A percentile compares a stretch with the other conserved stretches of the same genome.
phyloP scores from a whole-genome alignment of 2,888 invertebrate species.

The Drosophila algonquin region DNA sequence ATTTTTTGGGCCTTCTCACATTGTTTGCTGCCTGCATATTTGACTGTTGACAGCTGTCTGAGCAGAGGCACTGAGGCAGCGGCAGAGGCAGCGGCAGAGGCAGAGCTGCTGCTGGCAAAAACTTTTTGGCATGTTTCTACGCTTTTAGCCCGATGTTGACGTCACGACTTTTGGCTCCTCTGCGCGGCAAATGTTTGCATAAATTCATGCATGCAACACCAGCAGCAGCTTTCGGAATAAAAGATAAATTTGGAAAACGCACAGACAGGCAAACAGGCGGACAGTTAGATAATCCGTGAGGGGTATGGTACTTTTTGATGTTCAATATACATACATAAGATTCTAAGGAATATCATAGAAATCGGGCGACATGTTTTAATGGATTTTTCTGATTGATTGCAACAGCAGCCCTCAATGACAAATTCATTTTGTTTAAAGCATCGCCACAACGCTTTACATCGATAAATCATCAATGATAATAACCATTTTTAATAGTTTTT shows the following conservation, averaged over 20 bases:
- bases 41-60: conserved; percentile 73
- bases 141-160: conserved; percentile 40
- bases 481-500: conserved; percentile 42
- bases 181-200: conserved; percentile 75
- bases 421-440: conserved; percentile 39
- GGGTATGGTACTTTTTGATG: background rate
- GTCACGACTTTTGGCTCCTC: conserved; percentile 49
- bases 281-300: background rate
- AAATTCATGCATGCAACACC: conserved; percentile 55
- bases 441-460: background rate
- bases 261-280: conserved; percentile 37
- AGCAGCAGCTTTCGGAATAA: conserved; percentile 59
- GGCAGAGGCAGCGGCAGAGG: background rate
- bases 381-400: conserved; percentile 11
- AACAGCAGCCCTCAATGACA: conserved; percentile 9
- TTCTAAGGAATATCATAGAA: background rate
- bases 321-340: background rate
- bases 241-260: conserved; percentile 75
- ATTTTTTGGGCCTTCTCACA: conserved; percentile 8
- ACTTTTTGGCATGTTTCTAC: conserved; percentile 41
- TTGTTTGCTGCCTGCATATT: conserved; percentile 61
- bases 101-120: conserved; percentile 22
- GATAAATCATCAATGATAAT: conserved; percentile 40
- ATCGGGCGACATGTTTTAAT: too few species aligned
- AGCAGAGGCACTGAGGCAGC: background rate